Percentiles rank a stretch among this genome's conserved stretches.
phyloP scores from a whole-genome alignment of 2,888 invertebrate species.

The Thymelicus lineola region DNA sequence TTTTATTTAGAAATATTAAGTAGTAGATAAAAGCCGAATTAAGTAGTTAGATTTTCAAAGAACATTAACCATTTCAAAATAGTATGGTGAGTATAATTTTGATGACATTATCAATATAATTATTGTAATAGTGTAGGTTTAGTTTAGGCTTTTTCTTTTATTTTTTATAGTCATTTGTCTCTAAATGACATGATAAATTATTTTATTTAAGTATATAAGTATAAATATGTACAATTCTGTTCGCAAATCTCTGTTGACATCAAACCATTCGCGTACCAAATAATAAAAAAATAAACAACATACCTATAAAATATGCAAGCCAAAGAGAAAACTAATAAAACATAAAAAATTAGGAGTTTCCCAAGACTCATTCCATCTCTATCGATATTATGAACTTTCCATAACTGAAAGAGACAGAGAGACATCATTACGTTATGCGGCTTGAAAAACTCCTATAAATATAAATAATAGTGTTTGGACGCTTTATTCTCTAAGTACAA shows the following conservation, averaged over 20 bases:
- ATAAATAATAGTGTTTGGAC: slow-evolving; percentile 56
- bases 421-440: neutral
- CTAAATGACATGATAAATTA: too few relatives aligned
- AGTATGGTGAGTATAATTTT: too few relatives aligned
- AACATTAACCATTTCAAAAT: too few relatives aligned
- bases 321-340: slow-evolving; percentile 44
- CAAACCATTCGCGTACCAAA: slow-evolving; percentile 48
- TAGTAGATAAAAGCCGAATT: too few relatives aligned
- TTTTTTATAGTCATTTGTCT: too few relatives aligned
- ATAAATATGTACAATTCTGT: neutral
- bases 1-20: too few relatives aligned
- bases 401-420: slow-evolving; percentile 33
- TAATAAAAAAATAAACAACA: slow-evolving; percentile 44
- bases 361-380: slow-evolving; percentile 22
- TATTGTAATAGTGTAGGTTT: too few relatives aligned
- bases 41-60: too few relatives aligned
- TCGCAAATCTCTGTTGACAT: slow-evolving; percentile 39
- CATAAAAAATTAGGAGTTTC: slow-evolving; percentile 21
- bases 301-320: slow-evolving; percentile 52
- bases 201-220: too few relatives aligned
- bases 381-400: slow-evolving; percentile 17
- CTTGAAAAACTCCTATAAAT: slow-evolving; percentile 27
- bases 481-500: slow-evolving; percentile 72
- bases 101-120: too few relatives aligned
- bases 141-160: too few relatives aligned